These are phyloP conservation scores for Cephus nigrinus DNA, from an alignment of 2,888 invertebrate genomes.

Conservation along the genomic window DNA sequence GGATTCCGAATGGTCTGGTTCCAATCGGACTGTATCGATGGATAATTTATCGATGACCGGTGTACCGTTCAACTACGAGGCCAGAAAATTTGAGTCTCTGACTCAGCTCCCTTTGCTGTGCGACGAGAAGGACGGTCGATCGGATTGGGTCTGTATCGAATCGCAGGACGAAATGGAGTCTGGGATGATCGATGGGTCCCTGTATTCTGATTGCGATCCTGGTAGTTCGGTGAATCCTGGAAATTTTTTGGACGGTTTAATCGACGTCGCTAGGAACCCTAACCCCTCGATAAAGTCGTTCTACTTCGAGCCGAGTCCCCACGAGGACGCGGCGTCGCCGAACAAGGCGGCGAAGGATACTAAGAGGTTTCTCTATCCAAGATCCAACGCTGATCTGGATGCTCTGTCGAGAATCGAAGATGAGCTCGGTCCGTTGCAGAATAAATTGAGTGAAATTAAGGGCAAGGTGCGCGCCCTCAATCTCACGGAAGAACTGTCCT, in stretches of 20 bases:
- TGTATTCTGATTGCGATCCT: neutral
- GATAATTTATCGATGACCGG: neutral
- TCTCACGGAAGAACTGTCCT: slow-evolving; percentile 14
- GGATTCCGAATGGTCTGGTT: slow-evolving; percentile 23
- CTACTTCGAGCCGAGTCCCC: slow-evolving; percentile 36
- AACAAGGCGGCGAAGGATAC: neutral
- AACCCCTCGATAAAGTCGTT: slow-evolving; percentile 42
- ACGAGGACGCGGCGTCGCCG: slow-evolving; percentile 8
- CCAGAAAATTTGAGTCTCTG: slow-evolving; percentile 8
- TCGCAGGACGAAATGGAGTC: neutral
- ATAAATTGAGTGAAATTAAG: slow-evolving; percentile 39
- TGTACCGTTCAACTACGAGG: neutral
- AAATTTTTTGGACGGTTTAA: slow-evolving; percentile 27
- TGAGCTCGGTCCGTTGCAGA: slow-evolving; percentile 42
- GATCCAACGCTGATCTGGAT: slow-evolving; percentile 31
- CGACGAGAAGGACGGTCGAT: neutral
- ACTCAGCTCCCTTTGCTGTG: slow-evolving; percentile 1
- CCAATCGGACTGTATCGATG: slow-evolving; percentile 10
- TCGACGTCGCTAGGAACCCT: slow-evolving; percentile 39
- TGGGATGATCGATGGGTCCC: neutral
- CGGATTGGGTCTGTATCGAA: neutral
- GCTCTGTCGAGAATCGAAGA: slow-evolving; percentile 39
- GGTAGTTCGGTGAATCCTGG: neutral
- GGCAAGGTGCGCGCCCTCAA: slow-evolving; percentile 39
- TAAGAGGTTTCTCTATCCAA: slow-evolving; percentile 7